Base-by-base conservation (phyloP, 2,888 invertebrate species). In the Tridacna crocea region DNA sequence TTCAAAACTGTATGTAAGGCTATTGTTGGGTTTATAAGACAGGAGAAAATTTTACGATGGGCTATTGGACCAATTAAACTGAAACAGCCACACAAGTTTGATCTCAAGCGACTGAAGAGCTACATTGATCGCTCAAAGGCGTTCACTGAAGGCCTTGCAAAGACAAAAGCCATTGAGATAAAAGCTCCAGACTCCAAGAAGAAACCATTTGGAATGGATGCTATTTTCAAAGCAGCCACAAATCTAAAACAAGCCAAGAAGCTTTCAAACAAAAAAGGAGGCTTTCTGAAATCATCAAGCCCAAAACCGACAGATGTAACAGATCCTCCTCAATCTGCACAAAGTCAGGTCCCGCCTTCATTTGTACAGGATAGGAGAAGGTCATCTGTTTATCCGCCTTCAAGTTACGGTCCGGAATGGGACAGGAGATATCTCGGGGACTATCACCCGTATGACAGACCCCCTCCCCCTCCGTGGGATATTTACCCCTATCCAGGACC, bases 1-100 rank as follows among this genome's bases (percentile, higher is more conserved):
- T 85, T 90, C 46, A 88, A 88, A 72, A 83, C 83, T 47, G 85
- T 90, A 11, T 83, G 82, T 22, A 79, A 82, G 68, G 83, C 84
- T n/a, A 81, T 90, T n/a, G 78, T 83, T 63, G 82, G 77, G 13
- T 90, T 87, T 68, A 75, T 90, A 15, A 79, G 85, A 47, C 88
- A 90, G 55, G 88, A 90, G 72, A 87, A 85, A 36, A 81, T 87
- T 22, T 74, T 90, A 10, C 70, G 85, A 74, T 61, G 73, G 27
- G 88, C 87, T 19, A 80, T 90, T 55, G 88, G 88, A 55, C 81
- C 85, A 47, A 84, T 87, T 19, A 85, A 76, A 61, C 77, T 85
- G 46, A 85, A 87, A 47, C 80, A 84, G 26, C 84, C 84, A 65
- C 76, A 83, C 65, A 88, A 84, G 74, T 85, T 86, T 87, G 85